Evolutionary conservation across 2,888 invertebrate species (phyloP), one percentile per base, ranked within the genome.

Genomic region (Cinara cedri): DNA sequence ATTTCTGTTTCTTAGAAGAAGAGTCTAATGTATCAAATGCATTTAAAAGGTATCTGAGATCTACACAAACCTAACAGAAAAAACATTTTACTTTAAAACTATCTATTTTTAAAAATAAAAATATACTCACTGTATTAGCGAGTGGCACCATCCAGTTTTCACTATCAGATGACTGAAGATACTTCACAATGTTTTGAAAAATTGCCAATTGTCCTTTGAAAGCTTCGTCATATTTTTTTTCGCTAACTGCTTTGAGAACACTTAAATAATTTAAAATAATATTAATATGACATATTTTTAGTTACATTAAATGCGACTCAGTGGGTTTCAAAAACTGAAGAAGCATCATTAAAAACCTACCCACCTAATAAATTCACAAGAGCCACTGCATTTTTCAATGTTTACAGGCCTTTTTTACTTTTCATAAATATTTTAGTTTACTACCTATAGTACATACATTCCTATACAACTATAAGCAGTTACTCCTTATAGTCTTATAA

Each of bases 121-220:
- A 19, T 46, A 3, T 42, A 66, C n/a, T 46, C 46, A 78, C 78
- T 16, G 78, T 78, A 2, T 78, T 78, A 0, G 78, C 68, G 16
- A 78, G 66, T 51, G 78, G 78, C 6, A 78, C 68, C 78, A 78
- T 78, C 78, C 78, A 78, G 13, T 78, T 78, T 78, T 78, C 78
- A 78, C 21, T 78, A 16, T 78, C 68, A 26, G 76, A 62, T 1
- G 63, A 49, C 8, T 78, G 78, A 19, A 78, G 60, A 70, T 78
- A 78, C 11, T 78, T 78, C 16, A 78, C 66, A 70, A 78, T 78
- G n/a, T 78, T 78, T 70, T 78, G 78, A 16, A 78, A 70, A 60
- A 78, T 78, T 49, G 60, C 60, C 21, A 78, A 49, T 21, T 78
- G 78, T 51, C 78, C 78, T 60, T 60, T 78, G 16, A 78, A 78